Evolutionary conservation across 2,113 vertebrate genomes (phyloP), one percentile per base, ranked within the genome.

Genomic region (Xenus cinereus): DNA sequence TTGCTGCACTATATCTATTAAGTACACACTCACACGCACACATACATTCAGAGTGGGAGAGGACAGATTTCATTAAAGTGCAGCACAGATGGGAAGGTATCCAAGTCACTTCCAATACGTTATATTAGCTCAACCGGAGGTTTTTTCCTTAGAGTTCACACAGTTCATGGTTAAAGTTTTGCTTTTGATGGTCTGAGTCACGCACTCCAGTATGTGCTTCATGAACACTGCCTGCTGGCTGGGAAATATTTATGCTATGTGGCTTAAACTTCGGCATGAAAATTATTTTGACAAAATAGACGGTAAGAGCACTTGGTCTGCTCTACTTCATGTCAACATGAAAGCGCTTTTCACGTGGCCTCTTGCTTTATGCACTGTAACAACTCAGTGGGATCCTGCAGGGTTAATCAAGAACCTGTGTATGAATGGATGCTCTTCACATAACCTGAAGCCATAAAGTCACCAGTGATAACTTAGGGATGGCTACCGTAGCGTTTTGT

Each of bases 211-310:
- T 77, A n/a, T 68, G 59, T 53, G 21, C 69, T 90, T 81, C 95
- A 81, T 77, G 86, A 93, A 76, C 84, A 30, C 59, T 69, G 86
- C 63, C 90, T 73, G 69, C 89, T 87, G 88, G 60, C 51, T 77
- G 50, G 76, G 78, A 97, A 95, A 75, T 80, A 92, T 59, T 97
- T 87, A 68, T 89, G 76, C 77, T 80, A 84, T 63, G 87, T 72
- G 74, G 75, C 84, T 97, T 95, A 96, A 96, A 97, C 88, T 54
- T 81, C 90, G 18, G 81, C 82, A 93, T 86, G 80, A 96, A 97
- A 92, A 97, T 98, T 96, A 94, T 97, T 96, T 96, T 96, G 95
- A 97, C 96, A 98, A 97, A 98, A 96, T 23, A 93, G 53, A 93
- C 32, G 20, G 95, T 90, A 94, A 93, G 92, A 94, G 83, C 88